These are phyloP conservation scores for Ptychodera flava DNA, from an alignment of 35 echinoderm and acorn worm genomes.

Conservation along the genomic window DNA sequence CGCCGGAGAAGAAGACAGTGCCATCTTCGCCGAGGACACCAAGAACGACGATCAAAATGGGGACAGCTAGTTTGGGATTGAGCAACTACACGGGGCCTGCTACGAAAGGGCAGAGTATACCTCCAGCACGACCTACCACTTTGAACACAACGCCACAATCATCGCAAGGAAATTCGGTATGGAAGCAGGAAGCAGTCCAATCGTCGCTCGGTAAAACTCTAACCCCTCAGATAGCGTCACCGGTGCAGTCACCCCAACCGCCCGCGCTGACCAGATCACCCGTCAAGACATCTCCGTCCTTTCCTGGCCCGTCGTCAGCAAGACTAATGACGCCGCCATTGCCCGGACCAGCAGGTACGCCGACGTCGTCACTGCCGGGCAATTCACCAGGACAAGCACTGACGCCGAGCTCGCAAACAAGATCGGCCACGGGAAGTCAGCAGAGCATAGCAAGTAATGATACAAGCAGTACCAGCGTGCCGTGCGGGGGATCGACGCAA, in stretches of 20 bases:
- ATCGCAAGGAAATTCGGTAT: background rate
- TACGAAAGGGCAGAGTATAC: background rate
- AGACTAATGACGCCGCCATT: no score
- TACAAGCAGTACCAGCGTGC: background rate
- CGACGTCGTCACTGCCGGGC: no score
- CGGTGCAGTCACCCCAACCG: background rate
- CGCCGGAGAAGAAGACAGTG: background rate
- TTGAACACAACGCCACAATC: background rate
- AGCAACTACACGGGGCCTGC: background rate
- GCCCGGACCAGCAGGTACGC: no score
- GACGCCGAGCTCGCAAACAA: background rate
- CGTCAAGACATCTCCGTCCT: no score
- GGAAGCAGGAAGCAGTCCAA: background rate
- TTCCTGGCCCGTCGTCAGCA: no score
- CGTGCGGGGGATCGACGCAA: background rate
- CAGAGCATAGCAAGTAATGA: background rate
- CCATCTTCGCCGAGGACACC: background rate
- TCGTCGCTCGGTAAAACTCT: background rate
- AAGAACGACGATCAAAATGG: slow-evolving; percentile 14
- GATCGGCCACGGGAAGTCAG: background rate
- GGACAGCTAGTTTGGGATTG: slow-evolving; percentile 10
- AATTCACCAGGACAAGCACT: background rate
- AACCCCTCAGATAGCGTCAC: background rate
- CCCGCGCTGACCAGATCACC: no score
- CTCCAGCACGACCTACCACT: background rate